phyloP scores from a whole-genome alignment of 1,140 invertebrate species.

The Tetramorium parvispinum region DNA sequence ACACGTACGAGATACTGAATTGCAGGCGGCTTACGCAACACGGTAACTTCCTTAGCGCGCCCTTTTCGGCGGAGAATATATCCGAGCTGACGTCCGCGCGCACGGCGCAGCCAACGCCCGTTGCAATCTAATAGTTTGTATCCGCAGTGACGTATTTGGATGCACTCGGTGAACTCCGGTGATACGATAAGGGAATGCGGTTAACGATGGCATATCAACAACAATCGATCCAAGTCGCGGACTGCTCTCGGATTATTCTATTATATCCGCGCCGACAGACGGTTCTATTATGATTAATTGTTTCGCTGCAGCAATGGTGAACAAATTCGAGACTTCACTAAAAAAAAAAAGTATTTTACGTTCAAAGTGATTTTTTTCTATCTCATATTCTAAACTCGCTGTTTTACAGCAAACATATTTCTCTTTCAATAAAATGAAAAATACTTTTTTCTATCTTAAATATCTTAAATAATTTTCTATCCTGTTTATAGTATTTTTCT shows the following conservation, averaged over 20 bases:
- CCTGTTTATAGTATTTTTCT: no score
- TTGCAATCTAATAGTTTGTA: conserved; percentile 71
- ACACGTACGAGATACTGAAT: conserved; percentile 41
- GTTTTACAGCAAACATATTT: no score
- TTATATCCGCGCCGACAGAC: conserved; percentile 4
- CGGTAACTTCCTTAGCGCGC: conserved; percentile 47
- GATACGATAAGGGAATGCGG: conserved; percentile 61
- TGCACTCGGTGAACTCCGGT: conserved; percentile 50
- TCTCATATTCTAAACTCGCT: no score
- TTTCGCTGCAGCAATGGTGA: neutral
- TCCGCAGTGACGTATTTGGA: conserved; percentile 48
- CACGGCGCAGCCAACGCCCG: conserved; percentile 39
- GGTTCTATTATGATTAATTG: conserved; percentile 8
- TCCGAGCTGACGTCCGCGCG: conserved; percentile 57
- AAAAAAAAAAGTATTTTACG: no score
- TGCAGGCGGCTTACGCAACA: conserved; percentile 52
- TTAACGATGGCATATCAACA: conserved; percentile 44
- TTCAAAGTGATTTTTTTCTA: no score
- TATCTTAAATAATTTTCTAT: no score
- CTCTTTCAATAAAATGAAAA: no score
- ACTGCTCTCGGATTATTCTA: conserved; percentile 25
- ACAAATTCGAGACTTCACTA: neutral
- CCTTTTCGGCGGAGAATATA: conserved; percentile 62
- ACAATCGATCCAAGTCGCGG: conserved; percentile 51
- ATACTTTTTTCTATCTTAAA: no score